Evolutionary conservation across 2,113 vertebrate genomes (phyloP).

Genomic region (Poeciliopsis occidentalis): DNA sequence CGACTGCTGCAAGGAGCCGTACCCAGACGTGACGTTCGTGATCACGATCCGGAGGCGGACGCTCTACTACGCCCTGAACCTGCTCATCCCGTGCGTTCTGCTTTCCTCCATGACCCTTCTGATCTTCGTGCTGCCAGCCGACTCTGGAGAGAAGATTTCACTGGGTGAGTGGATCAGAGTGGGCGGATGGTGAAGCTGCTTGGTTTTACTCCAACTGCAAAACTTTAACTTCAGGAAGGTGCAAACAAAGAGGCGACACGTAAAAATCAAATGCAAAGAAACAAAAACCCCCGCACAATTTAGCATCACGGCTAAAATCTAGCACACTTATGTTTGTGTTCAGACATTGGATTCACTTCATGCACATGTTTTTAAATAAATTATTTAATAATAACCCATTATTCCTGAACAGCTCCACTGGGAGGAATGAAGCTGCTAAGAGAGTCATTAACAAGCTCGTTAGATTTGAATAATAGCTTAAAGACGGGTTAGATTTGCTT

Average conservation of each 20-base stretch:
- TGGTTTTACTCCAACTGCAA: background rate
- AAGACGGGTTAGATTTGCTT: background rate
- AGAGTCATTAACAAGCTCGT: background rate
- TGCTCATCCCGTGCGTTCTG: slow-evolving; percentile 82
- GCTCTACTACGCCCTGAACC: slow-evolving; percentile 83
- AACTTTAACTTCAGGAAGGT: background rate
- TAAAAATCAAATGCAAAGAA: too few species aligned
- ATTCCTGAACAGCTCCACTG: background rate
- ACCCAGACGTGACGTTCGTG: slow-evolving; percentile 81
- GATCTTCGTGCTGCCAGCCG: slow-evolving; percentile 84
- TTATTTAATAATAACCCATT: background rate
- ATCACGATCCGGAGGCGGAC: slow-evolving; percentile 81
- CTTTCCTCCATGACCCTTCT: slow-evolving; percentile 83
- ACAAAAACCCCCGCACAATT: too few species aligned
- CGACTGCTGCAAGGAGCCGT: slow-evolving; percentile 83
- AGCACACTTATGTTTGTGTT: background rate
- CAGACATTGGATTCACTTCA: background rate
- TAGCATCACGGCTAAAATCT: background rate
- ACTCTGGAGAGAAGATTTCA: slow-evolving; percentile 86
- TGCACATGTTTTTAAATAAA: background rate
- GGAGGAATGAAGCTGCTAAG: background rate
- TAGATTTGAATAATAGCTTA: background rate
- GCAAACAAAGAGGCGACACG: background rate
- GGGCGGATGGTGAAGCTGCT: too few species aligned
- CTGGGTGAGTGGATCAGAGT: slow-evolving; percentile 74